Evolutionary conservation across 1,140 invertebrate genomes (phyloP).

Genomic region (Drosophila seguyi): DNA sequence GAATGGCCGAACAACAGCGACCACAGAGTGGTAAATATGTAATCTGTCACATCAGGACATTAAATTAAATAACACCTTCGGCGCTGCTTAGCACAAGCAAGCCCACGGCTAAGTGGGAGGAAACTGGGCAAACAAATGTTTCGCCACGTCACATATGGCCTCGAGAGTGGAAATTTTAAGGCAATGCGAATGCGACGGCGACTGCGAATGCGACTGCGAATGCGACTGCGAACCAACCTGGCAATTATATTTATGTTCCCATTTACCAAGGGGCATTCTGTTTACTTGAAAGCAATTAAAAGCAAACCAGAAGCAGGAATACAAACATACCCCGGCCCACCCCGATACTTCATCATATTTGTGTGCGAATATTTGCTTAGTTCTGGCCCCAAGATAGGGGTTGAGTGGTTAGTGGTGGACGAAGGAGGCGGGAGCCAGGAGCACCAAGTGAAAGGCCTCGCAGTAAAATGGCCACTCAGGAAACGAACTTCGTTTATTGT

Average conservation of each 20-base stretch:
- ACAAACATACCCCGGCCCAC: conserved; percentile 7
- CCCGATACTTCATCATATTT: conserved; percentile 74
- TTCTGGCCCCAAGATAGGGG: conserved; percentile 49
- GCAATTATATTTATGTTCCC: conserved; percentile 75
- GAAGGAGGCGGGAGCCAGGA: background rate
- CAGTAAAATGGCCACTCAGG: conserved; percentile 81
- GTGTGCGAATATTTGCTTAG: conserved; percentile 76
- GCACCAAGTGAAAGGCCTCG: conserved; percentile 64
- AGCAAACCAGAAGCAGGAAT: conserved; percentile 63
- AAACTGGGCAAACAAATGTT: conserved; percentile 22
- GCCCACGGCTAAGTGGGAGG: conserved; percentile 2
- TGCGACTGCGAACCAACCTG: conserved; percentile 33
- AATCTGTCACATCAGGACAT: conserved; percentile 64
- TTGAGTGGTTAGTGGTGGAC: conserved; percentile 24
- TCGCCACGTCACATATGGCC: conserved; percentile 35
- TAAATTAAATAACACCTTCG: conserved; percentile 62
- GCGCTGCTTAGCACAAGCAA: conserved; percentile 12
- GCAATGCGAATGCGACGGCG: conserved; percentile 17
- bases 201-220: background rate
- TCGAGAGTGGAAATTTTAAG: conserved; percentile 50
- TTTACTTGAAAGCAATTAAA: conserved; percentile 82
- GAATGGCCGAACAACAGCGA: conserved; percentile 5
- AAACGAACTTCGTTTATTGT: conserved; percentile 82
- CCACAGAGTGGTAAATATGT: conserved; percentile 44
- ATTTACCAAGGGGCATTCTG: conserved; percentile 70